These are phyloP conservation scores for Adela reaumurella DNA, from an alignment of 2,888 invertebrate genomes.

Conservation along the genomic window DNA sequence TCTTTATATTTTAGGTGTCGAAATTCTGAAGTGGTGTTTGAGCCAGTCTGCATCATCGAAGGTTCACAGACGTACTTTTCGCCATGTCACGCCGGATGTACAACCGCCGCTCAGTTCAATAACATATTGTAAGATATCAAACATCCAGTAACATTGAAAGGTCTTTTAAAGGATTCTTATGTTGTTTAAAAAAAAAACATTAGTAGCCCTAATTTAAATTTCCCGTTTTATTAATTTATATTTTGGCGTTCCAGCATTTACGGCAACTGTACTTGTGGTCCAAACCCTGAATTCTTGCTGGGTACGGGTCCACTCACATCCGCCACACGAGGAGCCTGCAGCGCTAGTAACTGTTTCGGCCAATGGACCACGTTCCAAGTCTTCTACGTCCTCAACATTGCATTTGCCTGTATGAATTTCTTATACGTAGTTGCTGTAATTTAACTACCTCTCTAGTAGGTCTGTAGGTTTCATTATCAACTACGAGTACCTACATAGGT, in stretches of 20 bases:
- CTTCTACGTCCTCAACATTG: constrained; percentile 30
- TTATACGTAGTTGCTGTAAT: no score
- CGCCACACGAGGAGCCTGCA: constrained; percentile 55
- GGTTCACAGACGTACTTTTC: constrained; percentile 60
- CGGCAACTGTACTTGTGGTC: constrained; percentile 48
- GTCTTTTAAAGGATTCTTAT: no score
- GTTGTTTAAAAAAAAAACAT: no score
- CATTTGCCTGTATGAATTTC: constrained; percentile 19
- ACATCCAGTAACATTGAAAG: no score
- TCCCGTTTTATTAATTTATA: no score
- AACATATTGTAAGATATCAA: constrained; percentile 28
- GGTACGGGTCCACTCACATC: constrained; percentile 1
- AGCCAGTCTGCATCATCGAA: constrained; percentile 61
- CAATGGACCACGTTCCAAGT: constrained; percentile 48
- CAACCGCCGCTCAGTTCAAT: constrained; percentile 29
- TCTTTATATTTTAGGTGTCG: neutral
- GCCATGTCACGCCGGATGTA: constrained; percentile 73
- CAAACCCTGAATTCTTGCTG: constrained; percentile 15
- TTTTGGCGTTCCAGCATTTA: constrained; percentile 33
- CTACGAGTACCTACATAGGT: no score
- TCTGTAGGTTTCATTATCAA: no score
- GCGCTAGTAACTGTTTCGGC: constrained; percentile 36
- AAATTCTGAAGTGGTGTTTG: constrained; percentile 29
- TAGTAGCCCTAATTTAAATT: no score
- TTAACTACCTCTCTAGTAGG: no score